These are phyloP conservation scores for Melanitta fusca DNA, from an alignment of 2,797 vertebrate genomes.

Conservation along the genomic window DNA sequence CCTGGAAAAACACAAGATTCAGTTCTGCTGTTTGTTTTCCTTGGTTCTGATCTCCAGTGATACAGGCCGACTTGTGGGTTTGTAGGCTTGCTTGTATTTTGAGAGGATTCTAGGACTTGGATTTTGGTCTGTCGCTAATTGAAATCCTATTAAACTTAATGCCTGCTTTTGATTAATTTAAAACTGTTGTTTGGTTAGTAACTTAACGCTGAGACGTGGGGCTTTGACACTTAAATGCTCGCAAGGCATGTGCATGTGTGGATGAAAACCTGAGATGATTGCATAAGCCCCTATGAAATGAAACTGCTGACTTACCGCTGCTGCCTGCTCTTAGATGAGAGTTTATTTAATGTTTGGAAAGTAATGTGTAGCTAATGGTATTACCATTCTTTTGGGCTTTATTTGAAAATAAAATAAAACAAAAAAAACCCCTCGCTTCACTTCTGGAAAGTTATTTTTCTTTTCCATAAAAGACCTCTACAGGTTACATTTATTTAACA, in stretches of 20 bases:
- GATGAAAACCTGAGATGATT: constrained; percentile 21
- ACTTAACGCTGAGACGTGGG: background rate
- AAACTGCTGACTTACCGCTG: constrained; percentile 56
- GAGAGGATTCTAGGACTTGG: constrained; percentile 29
- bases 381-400: constrained; percentile 41
- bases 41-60: constrained; percentile 14
- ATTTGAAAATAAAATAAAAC: background rate
- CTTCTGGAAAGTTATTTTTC: constrained; percentile 65
- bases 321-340: background rate
- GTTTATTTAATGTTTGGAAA: constrained; percentile 21
- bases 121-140: constrained; percentile 34
- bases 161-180: constrained; percentile 50
- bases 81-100: constrained; percentile 10
- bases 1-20: background rate
- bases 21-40: constrained; percentile 4
- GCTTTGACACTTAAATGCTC: constrained; percentile 14
- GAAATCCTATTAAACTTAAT: constrained; percentile 47
- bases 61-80: background rate
- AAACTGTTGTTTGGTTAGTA: constrained; percentile 16
- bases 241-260: background rate
- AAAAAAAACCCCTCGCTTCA: background rate
- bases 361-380: constrained; percentile 21
- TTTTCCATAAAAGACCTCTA: constrained; percentile 52
- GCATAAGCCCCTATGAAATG: constrained; percentile 29
- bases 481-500: constrained; percentile 66